Base-by-base conservation (phyloP, 2,113 vertebrate species). In the Tapirus terrestris region DNA sequence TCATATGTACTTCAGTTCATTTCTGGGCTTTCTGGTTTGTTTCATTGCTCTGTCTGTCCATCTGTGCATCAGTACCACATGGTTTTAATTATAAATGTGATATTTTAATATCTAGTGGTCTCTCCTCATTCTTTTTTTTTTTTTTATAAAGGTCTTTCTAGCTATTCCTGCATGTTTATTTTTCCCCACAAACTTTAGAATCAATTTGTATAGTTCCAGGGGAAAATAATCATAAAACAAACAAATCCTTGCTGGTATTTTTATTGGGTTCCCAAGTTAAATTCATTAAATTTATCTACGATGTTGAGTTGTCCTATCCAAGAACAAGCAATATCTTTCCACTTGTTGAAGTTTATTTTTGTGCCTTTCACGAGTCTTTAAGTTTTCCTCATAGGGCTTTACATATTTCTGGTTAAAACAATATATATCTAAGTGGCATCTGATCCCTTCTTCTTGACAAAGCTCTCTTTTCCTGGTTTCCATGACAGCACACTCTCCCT, bases 101-200 rank as follows among this genome's bases (percentile, higher is more conserved):
- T 2, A 80, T 61, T 89, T 89, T 81, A 92, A 61, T 79, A 63
- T 8, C 65, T 73, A 45, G 56, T 65, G 68, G 33, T 61, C 33
- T 67, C 20, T 39, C 25, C 12, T 84, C 23, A 18, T 77, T 77
- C 23, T 86, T 91, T 73, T 85, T 13, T 79, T 85, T 86, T 76
- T 33, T 48, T 48, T 48, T 48, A 39, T 36, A 89, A 79, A 92
- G 56, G 13, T 68, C 21, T 84, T 92, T 89, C 33, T 68, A 68
- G 63, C 29, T 94, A 75, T 75, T 68, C 36, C 48, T 18, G 18
- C 33, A 67, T 43, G 43, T 33, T 56, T 68, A 88, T 53, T 83
- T 92, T 94, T 85, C 53, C 43, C 85, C 36, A 56, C 60, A 11
- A 85, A 61, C 39, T 68, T 94, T 36, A 91, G 36, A 89, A 80